These are phyloP conservation scores for Nycteola revayana DNA, from an alignment of 2,888 invertebrate genomes.

Conservation along the genomic window DNA sequence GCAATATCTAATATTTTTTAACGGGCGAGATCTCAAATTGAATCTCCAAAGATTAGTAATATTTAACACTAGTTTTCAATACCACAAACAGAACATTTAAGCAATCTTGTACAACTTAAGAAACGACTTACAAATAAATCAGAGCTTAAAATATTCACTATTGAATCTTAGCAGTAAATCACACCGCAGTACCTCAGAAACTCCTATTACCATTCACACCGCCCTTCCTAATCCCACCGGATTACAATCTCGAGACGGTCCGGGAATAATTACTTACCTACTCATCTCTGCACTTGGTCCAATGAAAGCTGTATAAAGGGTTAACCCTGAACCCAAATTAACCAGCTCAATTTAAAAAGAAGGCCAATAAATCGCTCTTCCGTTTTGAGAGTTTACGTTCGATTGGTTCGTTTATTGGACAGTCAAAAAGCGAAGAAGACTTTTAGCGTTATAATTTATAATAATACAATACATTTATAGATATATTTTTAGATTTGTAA, in stretches of 20 bases:
- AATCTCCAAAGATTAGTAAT: too few relatives aligned
- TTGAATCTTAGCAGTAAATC: constrained; percentile 80
- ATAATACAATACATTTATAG: too few relatives aligned
- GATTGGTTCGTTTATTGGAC: too few relatives aligned
- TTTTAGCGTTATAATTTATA: too few relatives aligned
- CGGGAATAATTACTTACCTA: constrained; percentile 79
- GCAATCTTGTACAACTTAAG: constrained; percentile 38
- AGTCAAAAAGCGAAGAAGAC: too few relatives aligned
- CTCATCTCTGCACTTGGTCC: constrained; percentile 48
- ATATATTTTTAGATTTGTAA: too few relatives aligned
- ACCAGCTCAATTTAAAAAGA: too few relatives aligned
- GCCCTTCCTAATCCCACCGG: constrained; percentile 77
- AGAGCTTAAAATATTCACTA: constrained; percentile 78
- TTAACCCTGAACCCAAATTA: constrained; percentile 39
- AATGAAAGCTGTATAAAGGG: constrained; percentile 52
- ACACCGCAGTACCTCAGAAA: constrained; percentile 74
- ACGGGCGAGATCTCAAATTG: neutral
- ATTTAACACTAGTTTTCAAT: too few relatives aligned
- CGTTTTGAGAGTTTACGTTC: too few relatives aligned
- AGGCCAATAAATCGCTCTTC: too few relatives aligned
- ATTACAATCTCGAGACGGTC: constrained; percentile 75
- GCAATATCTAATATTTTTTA: too few relatives aligned
- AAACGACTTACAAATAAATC: constrained; percentile 63
- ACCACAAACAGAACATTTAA: constrained; percentile 1
- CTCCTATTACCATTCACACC: constrained; percentile 79